Percentiles rank a stretch among this genome's conserved stretches.
phyloP scores from a whole-genome alignment of 1,140 invertebrate genomes.

The Notospermus geniculatus region DNA sequence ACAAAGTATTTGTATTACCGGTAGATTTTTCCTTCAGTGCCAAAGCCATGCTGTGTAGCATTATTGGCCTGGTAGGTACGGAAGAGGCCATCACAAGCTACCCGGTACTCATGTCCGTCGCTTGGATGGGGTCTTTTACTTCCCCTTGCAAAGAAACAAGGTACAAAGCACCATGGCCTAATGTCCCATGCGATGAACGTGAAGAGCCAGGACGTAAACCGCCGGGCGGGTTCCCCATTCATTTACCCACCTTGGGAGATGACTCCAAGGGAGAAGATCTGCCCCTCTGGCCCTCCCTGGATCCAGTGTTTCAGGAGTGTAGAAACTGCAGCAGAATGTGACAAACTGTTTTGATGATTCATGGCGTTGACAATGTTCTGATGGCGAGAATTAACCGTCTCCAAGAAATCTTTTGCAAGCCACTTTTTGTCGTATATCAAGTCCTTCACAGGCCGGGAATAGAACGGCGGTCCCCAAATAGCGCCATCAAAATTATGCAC shows the following conservation, averaged over 20 bases:
- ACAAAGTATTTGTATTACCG: no score
- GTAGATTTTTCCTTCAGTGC: no score
- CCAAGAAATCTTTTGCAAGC: slow-evolving; percentile 44
- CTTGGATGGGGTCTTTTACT: no score
- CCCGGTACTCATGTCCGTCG: no score
- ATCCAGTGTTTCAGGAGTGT: slow-evolving; percentile 45
- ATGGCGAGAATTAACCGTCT: slow-evolving; percentile 30
- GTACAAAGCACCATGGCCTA: no score
- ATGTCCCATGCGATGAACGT: no score
- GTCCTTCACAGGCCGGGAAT: slow-evolving; percentile 39
- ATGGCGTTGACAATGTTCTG: slow-evolving; percentile 25
- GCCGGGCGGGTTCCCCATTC: no score
- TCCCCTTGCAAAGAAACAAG: no score
- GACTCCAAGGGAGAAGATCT: slow-evolving; percentile 46
- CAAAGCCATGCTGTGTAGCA: no score
- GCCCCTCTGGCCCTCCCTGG: slow-evolving; percentile 37
- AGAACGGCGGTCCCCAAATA: slow-evolving; percentile 49
- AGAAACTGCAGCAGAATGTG: slow-evolving; percentile 34
- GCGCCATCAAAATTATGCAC: slow-evolving; percentile 51
- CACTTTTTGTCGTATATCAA: slow-evolving; percentile 50
- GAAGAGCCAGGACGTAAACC: no score
- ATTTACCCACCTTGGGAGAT: slow-evolving; percentile 43
- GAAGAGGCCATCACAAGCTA: no score
- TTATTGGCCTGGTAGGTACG: no score
- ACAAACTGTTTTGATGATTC: slow-evolving; percentile 28